Evolutionary conservation across 2,797 vertebrate genomes (phyloP).

Genomic region (Ptychadena robeensis): DNA sequence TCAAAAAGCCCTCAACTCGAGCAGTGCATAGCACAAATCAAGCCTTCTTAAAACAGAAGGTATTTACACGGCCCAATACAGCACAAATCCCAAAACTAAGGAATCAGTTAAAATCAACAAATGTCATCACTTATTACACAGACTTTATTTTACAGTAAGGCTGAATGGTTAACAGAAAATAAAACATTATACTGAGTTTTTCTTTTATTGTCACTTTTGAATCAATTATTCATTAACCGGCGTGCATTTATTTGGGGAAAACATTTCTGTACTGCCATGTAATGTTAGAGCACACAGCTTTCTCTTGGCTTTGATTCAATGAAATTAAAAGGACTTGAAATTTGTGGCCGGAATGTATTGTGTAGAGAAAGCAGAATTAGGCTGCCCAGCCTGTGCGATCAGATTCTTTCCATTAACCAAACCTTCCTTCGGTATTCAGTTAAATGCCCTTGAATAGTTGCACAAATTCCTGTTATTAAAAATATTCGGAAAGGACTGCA

Average conservation of each 20-base stretch:
- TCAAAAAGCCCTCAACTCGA: too few relatives aligned
- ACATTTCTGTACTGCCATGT: conserved; percentile 56
- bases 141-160: not conserved
- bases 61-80: too few relatives aligned
- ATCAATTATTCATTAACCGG: conserved; percentile 52
- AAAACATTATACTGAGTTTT: conserved; percentile 22
- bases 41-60: too few relatives aligned
- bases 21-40: too few relatives aligned
- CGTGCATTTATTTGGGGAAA: conserved; percentile 47
- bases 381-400: conserved; percentile 63
- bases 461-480: conserved; percentile 53
- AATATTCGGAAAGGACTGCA: conserved; percentile 53
- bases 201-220: conserved; percentile 17
- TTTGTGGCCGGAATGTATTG: conserved; percentile 65
- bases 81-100: too few relatives aligned
- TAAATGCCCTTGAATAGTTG: conserved; percentile 54
- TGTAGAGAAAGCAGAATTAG: conserved; percentile 52
- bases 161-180: not conserved
- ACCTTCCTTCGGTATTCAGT: conserved; percentile 70
- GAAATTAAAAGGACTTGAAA: conserved; percentile 66
- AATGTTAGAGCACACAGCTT: conserved; percentile 48
- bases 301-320: conserved; percentile 55
- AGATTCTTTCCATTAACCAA: conserved; percentile 75
- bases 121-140: not conserved
- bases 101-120: not conserved